Conservation (phyloP, 2,797 vertebrate genomes). For the Rhabdophis nuchalis region DNA sequence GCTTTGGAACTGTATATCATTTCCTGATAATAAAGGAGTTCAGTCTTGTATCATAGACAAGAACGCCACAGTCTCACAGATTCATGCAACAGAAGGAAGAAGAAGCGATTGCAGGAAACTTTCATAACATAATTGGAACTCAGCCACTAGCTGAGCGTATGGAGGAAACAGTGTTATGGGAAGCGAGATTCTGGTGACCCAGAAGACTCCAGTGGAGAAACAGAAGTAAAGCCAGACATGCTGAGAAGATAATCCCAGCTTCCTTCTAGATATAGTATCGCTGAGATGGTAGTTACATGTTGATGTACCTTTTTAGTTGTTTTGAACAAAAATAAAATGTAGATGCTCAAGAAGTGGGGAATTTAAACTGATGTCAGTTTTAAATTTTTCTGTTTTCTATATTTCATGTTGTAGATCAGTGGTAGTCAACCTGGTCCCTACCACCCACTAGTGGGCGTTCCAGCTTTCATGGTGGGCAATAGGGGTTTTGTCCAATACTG, state of each 20-base stretch:
- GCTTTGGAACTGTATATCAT: background rate
- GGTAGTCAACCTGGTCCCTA: no score
- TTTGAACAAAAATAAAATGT: background rate
- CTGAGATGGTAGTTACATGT: constrained; percentile 23
- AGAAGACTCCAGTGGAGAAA: constrained; percentile 32
- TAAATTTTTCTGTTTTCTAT: background rate
- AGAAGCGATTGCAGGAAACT: background rate
- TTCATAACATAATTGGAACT: background rate
- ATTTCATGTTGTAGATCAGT: background rate
- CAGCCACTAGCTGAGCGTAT: constrained; percentile 27
- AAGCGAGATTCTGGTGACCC: constrained; percentile 24
- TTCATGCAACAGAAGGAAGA: background rate
- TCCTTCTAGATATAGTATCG: constrained; percentile 24
- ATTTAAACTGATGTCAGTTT: background rate
- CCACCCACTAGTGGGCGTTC: no score
- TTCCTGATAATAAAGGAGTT: background rate
- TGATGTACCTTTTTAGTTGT: background rate
- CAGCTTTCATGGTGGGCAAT: no score
- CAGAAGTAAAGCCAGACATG: constrained; percentile 31
- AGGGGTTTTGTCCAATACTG: no score
- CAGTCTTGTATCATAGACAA: background rate
- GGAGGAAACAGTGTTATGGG: constrained; percentile 50
- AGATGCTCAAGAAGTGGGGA: background rate
- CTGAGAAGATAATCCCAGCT: constrained; percentile 42
- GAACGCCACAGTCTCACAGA: background rate